Conservation (phyloP, 2,888 invertebrate species). For the Strigamia maritima region DNA sequence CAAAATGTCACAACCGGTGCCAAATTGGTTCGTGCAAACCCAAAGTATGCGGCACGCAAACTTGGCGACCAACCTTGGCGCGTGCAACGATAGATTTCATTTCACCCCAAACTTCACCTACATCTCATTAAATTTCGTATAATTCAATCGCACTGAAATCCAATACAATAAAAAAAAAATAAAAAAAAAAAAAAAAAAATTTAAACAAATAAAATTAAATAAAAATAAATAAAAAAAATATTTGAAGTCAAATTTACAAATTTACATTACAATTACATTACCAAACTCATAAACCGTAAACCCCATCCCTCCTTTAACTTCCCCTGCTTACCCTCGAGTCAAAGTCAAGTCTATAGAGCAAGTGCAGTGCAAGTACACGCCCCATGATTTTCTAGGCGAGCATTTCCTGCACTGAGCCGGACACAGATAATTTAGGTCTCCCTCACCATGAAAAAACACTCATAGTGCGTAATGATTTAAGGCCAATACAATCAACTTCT, state of each 20-base stretch:
- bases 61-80: constrained; percentile 34
- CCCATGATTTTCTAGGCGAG: constrained; percentile 30
- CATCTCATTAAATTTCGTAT: constrained; percentile 17
- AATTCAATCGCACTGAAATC: neutral
- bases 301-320: neutral
- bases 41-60: neutral
- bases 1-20: constrained; percentile 38
- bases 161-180: neutral
- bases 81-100: constrained; percentile 22
- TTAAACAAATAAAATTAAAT: neutral
- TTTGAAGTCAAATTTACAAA: neutral
- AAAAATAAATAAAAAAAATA: neutral
- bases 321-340: neutral
- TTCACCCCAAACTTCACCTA: neutral
- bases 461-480: constrained; percentile 25
- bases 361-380: constrained; percentile 21
- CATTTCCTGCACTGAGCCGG: constrained; percentile 34
- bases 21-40: constrained; percentile 15
- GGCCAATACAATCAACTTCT: constrained; percentile 29
- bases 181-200: neutral
- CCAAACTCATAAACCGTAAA: neutral
- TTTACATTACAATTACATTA: neutral
- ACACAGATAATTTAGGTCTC: constrained; percentile 32
- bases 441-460: constrained; percentile 24
- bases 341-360: constrained; percentile 1